phyloP scores from a whole-genome alignment of 2,113 vertebrate genomes.

The Rhinolophus sinicus region DNA sequence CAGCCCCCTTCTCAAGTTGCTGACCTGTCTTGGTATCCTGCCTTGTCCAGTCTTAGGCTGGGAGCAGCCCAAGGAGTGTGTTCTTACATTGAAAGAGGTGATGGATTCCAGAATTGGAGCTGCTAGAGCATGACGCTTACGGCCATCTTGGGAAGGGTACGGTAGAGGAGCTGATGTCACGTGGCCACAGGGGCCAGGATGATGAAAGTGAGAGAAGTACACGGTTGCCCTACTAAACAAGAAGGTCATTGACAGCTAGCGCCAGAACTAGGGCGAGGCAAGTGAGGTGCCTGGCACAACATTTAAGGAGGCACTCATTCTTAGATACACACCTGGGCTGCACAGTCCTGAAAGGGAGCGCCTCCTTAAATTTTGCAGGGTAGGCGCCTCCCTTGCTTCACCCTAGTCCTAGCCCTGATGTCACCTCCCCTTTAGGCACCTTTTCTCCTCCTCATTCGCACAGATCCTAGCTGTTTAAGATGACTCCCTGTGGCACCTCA shows the following conservation, averaged over 20 bases:
- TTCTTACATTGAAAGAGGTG: rapidly evolving
- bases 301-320: background rate
- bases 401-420: rapidly evolving
- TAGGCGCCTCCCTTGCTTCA: rapidly evolving
- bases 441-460: background rate
- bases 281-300: background rate
- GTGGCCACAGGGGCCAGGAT: background rate
- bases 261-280: background rate
- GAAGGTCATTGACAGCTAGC: background rate
- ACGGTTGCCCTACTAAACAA: background rate
- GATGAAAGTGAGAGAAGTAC: background rate
- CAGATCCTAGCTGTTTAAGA: no score
- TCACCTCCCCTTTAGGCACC: background rate
- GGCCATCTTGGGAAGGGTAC: rapidly evolving
- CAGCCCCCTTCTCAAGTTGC: background rate
- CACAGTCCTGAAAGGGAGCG: rapidly evolving
- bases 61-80: rapidly evolving
- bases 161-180: background rate
- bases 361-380: background rate
- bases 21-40: background rate
- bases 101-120: background rate
- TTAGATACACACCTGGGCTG: background rate
- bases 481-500: background rate
- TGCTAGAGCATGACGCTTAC: rapidly evolving
- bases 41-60: background rate